Evolutionary conservation across 2,888 invertebrate species (phyloP).

Genomic region (Apeira syringaria): DNA sequence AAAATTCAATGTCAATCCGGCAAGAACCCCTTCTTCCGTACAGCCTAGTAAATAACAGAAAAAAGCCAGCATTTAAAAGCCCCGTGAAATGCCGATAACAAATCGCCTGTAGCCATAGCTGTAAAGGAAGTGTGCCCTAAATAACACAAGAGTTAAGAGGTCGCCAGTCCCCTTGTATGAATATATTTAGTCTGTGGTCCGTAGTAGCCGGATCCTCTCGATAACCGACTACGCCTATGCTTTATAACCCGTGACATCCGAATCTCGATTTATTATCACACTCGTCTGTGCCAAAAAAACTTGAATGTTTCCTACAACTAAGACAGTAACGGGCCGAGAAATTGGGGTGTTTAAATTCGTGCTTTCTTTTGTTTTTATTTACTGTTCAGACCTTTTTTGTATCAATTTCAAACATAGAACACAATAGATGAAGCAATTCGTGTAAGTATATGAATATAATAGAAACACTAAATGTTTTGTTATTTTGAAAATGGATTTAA

Average conservation of each 20-base stretch:
- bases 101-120: conserved; percentile 47
- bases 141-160: conserved; percentile 73
- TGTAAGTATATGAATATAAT: no score
- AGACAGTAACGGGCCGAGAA: conserved; percentile 11
- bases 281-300: conserved; percentile 55
- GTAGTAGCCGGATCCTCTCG: conserved; percentile 69
- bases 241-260: conserved; percentile 82
- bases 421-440: no score
- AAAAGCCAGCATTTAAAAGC: conserved; percentile 42
- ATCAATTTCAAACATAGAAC: no score
- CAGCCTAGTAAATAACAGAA: conserved; percentile 28
- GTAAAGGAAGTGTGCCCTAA: conserved; percentile 76
- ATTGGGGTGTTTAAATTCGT: conserved; percentile 11
- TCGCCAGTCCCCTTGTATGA: conserved; percentile 67
- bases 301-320: conserved; percentile 38
- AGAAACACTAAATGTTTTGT: no score
- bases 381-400: no score
- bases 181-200: conserved; percentile 64
- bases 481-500: no score
- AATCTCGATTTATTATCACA: conserved; percentile 77
- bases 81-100: conserved; percentile 35
- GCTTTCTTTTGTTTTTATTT: conserved; percentile 4
- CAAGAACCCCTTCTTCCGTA: conserved; percentile 3
- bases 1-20: conserved; percentile 17
- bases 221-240: conserved; percentile 79